Evolutionary conservation across 2,113 vertebrate genomes (phyloP).

Genomic region (Indicator maculatus): DNA sequence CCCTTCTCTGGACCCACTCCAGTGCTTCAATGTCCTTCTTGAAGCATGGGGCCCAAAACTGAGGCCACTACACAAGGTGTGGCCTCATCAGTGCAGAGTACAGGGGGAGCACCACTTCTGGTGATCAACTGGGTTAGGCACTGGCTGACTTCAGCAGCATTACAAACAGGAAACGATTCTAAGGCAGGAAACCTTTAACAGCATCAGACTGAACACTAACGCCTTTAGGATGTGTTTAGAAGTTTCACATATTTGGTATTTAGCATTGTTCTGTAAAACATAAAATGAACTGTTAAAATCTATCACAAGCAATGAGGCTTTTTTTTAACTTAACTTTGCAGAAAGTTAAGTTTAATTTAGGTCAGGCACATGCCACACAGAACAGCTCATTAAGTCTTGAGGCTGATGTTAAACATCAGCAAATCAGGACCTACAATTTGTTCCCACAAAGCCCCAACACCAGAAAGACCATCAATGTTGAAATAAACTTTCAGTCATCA

Average conservation of each 20-base stretch:
- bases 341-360: background rate
- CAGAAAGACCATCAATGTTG: background rate
- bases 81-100: too few relatives aligned
- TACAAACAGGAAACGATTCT: background rate
- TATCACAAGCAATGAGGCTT: background rate
- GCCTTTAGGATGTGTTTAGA: background rate
- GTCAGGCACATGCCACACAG: background rate
- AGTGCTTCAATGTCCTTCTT: too few relatives aligned
- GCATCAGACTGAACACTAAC: background rate
- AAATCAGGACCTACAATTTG: background rate
- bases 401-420: background rate
- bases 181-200: background rate
- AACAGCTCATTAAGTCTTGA: background rate
- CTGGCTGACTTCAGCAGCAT: background rate
- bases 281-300: background rate
- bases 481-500: background rate
- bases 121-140: background rate
- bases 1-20: too few relatives aligned
- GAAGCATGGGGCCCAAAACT: too few relatives aligned
- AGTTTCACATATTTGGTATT: background rate
- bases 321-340: background rate
- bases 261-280: background rate
- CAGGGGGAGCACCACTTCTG: slow-evolving; percentile 22
- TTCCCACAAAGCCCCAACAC: background rate
- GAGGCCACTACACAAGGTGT: too few relatives aligned